Conservation (phyloP, 2,888 invertebrate genomes). For the Cephus rjabovi region DNA sequence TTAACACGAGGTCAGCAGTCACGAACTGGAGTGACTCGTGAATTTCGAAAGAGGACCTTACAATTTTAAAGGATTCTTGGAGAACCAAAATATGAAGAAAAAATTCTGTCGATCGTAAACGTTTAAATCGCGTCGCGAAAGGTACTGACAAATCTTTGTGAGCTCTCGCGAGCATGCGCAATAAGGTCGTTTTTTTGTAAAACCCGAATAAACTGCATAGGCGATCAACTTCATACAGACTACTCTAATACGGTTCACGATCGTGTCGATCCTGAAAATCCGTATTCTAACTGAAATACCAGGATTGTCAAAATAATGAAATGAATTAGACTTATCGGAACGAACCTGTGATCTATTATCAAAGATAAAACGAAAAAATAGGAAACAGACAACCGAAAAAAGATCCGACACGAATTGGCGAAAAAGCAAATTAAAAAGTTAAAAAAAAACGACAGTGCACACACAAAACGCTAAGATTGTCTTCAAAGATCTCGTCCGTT, state of each 20-base stretch:
- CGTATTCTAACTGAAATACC: background rate
- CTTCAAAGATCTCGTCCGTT: conserved; percentile 9
- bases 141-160: conserved; percentile 46
- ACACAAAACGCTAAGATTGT: background rate
- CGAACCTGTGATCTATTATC: background rate
- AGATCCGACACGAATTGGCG: background rate
- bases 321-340: background rate
- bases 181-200: conserved; percentile 59
- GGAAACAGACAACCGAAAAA: background rate
- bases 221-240: conserved; percentile 42
- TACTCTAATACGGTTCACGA: conserved; percentile 19
- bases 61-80: background rate
- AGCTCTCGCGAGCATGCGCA: conserved; percentile 52
- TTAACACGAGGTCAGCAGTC: background rate
- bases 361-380: background rate
- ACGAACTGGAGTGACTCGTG: background rate
- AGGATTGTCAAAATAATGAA: background rate
- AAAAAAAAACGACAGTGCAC: background rate
- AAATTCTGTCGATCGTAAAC: background rate
- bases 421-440: background rate
- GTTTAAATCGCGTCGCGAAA: background rate
- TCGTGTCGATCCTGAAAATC: conserved; percentile 7
- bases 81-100: background rate
- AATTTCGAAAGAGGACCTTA: background rate
- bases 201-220: conserved; percentile 62